Percentiles rank a stretch among this genome's conserved stretches.
phyloP scores from a whole-genome alignment of 1,140 invertebrate genomes.

The Mercenaria mercenaria region DNA sequence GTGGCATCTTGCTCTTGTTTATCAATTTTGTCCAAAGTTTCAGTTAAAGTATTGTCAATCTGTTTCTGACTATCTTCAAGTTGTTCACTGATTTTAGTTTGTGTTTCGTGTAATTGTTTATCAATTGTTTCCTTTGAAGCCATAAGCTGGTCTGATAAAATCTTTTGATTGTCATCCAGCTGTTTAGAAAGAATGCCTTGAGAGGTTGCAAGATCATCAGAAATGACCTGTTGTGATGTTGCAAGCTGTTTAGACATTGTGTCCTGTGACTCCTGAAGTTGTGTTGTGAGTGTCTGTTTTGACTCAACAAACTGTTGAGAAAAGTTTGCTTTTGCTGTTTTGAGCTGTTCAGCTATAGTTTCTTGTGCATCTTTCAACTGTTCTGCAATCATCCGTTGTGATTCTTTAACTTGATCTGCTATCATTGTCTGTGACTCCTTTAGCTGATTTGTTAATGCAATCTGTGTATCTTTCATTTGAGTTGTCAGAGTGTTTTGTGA shows the following conservation, averaged over 20 bases:
- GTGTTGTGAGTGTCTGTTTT: constrained; percentile 1
- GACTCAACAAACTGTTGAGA: constrained; percentile 20
- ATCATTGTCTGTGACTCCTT: constrained; percentile 60
- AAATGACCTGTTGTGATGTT: constrained; percentile 17
- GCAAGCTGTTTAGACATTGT: constrained; percentile 36
- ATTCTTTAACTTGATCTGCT: constrained; percentile 56
- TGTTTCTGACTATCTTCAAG: constrained; percentile 58
- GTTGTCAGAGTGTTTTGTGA: constrained; percentile 56
- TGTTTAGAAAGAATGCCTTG: constrained; percentile 40
- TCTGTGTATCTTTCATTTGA: constrained; percentile 59
- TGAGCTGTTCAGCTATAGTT: constrained; percentile 49
- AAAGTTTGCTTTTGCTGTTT: constrained; percentile 32
- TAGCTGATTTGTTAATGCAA: constrained; percentile 52
- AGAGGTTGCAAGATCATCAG: constrained; percentile 42
- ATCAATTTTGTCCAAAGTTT: constrained; percentile 38
- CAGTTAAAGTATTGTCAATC: constrained; percentile 39
- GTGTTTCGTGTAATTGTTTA: constrained; percentile 32
- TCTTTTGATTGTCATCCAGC: constrained; percentile 36
- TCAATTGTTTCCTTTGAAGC: constrained; percentile 40
- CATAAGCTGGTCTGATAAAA: constrained; percentile 18
- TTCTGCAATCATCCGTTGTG: constrained; percentile 58
- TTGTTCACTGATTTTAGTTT: constrained; percentile 55
- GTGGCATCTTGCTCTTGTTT: constrained; percentile 24
- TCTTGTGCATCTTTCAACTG: constrained; percentile 61
- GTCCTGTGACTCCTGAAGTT: constrained; percentile 38